Evolutionary conservation across 2,113 vertebrate species (phyloP).

Genomic region (Crotalus helleri): DNA sequence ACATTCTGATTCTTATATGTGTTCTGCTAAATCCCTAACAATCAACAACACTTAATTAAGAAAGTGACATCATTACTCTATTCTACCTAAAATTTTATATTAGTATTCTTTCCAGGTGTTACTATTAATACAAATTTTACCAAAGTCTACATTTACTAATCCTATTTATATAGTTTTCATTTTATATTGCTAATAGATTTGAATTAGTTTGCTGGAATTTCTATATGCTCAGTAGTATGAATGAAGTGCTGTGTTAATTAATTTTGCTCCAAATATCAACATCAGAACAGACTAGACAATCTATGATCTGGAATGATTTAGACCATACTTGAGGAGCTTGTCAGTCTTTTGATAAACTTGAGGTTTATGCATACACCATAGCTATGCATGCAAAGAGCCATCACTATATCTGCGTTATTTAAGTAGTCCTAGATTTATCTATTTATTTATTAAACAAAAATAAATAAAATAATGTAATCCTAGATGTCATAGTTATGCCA

Average conservation of each 20-base stretch:
- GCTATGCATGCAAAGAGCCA: neutral
- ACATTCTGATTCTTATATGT: neutral
- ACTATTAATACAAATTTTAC: neutral
- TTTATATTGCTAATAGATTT: neutral
- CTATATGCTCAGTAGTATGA: neutral
- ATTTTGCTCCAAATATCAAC: neutral
- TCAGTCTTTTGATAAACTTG: neutral
- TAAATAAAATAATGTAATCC: neutral
- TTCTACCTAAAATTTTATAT: neutral
- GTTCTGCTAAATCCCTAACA: neutral
- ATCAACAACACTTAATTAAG: neutral
- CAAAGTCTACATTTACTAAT: neutral
- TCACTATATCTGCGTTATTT: neutral
- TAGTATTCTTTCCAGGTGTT: neutral
- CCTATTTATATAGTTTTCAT: neutral
- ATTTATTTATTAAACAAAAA: neutral
- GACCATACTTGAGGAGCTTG: neutral
- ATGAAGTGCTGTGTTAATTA: neutral
- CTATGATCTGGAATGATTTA: neutral
- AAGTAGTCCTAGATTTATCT: neutral
- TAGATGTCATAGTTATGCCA: neutral
- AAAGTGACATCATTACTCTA: neutral
- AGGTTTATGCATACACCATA: neutral
- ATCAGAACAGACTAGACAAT: neutral
- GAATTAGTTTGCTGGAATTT: neutral